phyloP scores from a whole-genome alignment of 2,797 vertebrate species.

The Scarus forsteni region DNA sequence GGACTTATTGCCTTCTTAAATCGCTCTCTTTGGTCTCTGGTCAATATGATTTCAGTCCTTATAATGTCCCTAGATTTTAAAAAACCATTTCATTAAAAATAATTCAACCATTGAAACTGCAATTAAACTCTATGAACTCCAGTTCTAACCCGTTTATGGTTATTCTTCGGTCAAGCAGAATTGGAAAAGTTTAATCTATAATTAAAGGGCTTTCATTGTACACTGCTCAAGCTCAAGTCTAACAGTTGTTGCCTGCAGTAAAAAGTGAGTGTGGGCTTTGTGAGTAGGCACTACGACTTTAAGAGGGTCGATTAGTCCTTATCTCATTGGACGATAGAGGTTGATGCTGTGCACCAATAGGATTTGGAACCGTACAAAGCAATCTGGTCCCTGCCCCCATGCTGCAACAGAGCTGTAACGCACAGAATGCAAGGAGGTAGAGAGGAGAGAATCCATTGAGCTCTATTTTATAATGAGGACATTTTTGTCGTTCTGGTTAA shows the following conservation, averaged over 20 bases:
- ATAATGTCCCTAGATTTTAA: too few relatives aligned
- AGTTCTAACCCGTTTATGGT: too few relatives aligned
- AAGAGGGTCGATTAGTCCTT: constrained; percentile 15
- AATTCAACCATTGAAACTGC: too few relatives aligned
- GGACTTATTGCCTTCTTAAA: neutral
- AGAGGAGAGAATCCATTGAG: constrained; percentile 11
- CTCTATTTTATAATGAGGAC: neutral
- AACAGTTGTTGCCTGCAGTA: neutral
- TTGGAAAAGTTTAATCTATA: too few relatives aligned
- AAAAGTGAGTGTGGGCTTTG: neutral
- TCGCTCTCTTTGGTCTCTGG: neutral
- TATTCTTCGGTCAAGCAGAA: too few relatives aligned
- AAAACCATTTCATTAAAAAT: too few relatives aligned
- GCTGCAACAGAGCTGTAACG: constrained; percentile 23
- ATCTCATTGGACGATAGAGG: constrained; percentile 36
- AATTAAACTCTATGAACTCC: too few relatives aligned
- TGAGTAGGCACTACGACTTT: constrained; percentile 28
- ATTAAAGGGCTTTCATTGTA: too few relatives aligned
- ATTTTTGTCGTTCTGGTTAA: neutral
- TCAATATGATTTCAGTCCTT: neutral
- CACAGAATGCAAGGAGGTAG: constrained; percentile 3
- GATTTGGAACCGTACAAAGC: constrained; percentile 67
- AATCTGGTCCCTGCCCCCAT: constrained; percentile 59
- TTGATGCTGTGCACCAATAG: constrained; percentile 63
- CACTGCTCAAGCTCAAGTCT: neutral